Base-by-base conservation (phyloP, 2,113 vertebrate species). In the Paralichthys olivaceus region DNA sequence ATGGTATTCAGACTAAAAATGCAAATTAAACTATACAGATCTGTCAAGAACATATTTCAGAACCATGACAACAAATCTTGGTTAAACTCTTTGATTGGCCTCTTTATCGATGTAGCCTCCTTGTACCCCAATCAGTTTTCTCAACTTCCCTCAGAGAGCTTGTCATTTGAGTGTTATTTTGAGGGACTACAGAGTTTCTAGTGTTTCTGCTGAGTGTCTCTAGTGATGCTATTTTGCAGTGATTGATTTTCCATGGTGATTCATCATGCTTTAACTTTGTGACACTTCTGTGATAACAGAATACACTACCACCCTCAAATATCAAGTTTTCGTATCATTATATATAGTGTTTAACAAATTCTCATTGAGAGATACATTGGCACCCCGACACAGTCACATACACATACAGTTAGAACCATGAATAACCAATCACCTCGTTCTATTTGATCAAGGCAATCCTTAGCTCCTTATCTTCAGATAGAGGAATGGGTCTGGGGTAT, bases 401-500 rank as follows among this genome's bases (percentile, higher is more conserved):
- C 60, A 57, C 26, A 40, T 28, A 59, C 13, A 43, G 23, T 49
- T 4, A 37, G 23, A 63, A 0, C 20, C 15, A 62, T 68, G 25
- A 54, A 69, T 72, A 69, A 60, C 67, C 72, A 72, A 47, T 72
- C 1, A 1, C 51, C 22, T 76, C 15, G 6, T 54, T 34, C 53
- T 45, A 26, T 72, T 63, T 76, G 45, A 73, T 77, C 51, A 77
- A 47, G 49, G 32, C 32, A 63, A 40, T 59, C 54, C 14, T 26
- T 23, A 53, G 55, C 49, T 34, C 23, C 45, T 47, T 60, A 69
- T 73, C 11, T 56, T 75, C n/a, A 37, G 53, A 56, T 60, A 56
- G 9, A 25, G 47, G 51, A 65, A 56, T 47, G 76, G 55, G 37
- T 69, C 72, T 80, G 53, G 58, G 58, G 72, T 75, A 64, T 84